Base-by-base conservation (phyloP, 2,888 invertebrate species). In the Ichneumoninae sp. region DNA sequence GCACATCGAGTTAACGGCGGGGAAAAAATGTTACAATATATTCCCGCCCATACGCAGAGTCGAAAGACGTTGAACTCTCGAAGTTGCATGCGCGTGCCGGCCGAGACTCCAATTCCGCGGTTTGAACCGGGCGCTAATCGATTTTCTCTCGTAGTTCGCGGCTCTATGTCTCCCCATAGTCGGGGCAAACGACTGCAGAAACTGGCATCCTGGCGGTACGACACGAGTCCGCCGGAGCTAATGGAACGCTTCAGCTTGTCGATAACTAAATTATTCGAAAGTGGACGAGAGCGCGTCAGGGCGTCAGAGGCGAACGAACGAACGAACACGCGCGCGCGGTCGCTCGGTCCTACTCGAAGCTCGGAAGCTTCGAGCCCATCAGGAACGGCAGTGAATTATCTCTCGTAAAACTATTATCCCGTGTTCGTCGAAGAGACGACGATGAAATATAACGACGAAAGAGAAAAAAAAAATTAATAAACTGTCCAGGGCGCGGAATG, bases 191-290 rank as follows among this genome's bases (percentile, higher is more conserved):
- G 77, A 74, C 73, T 84, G 70, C 69, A 54, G 66, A 73, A 80
- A n/a, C 79, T 66, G 19, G 65, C 33, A 30, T 52, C 26, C 69
- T 60, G 19, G 4, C 60, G 30, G 47, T 30, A 70, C 70, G 66
- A 75, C 54, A 66, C 44, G 16, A 69, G 52, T 63, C 77, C 81
- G 63, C 16, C 75, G 83, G 47, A 89, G 86, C 90, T 91, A 91
- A 91, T 91, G 92, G 91, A 91, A 90, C 88, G 88, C 89, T 89
- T 89, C 88, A 89, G 88, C 90, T 89, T 88, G 88, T 89, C 90
- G 89, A 91, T 92, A 92, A 92, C 89, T 91, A 90, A 92, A 91
- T 93, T 91, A 92, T 89, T 90, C 87, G 87, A 88, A 87, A 89
- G 89, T 88, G 85, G 87, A 86, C 83, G 81, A 76, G 73, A 47